phyloP scores from a whole-genome alignment of 2,888 invertebrate species.

The Schizotus pectinicornis region DNA sequence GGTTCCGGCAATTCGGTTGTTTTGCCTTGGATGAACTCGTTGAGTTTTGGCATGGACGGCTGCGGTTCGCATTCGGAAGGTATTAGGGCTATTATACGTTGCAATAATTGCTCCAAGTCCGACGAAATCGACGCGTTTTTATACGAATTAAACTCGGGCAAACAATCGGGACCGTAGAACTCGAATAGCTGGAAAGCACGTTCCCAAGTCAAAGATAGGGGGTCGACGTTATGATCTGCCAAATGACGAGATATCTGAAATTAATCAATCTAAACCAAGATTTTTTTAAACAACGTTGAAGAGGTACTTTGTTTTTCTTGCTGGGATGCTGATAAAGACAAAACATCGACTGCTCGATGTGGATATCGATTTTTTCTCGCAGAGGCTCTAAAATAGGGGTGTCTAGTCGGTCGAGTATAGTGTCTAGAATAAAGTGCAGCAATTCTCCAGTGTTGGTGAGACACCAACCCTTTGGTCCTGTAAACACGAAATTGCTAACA shows the following conservation, averaged over 20 bases:
- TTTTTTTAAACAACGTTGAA: background rate
- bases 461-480: conserved; percentile 75
- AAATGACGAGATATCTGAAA: conserved; percentile 65
- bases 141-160: conserved; percentile 84
- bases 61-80: conserved; percentile 73
- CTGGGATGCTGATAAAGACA: conserved; percentile 86
- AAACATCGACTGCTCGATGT: conserved; percentile 84
- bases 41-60: conserved; percentile 61
- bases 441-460: conserved; percentile 78
- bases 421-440: conserved; percentile 77
- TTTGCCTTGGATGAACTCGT: conserved; percentile 64
- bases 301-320: conserved; percentile 67
- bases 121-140: conserved; percentile 77
- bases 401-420: conserved; percentile 72
- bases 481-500: background rate
- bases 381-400: conserved; percentile 69
- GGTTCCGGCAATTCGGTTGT: conserved; percentile 43
- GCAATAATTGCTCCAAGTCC: conserved; percentile 78
- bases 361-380: conserved; percentile 74
- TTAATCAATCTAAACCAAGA: background rate
- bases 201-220: conserved; percentile 74
- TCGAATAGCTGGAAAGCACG: conserved; percentile 78
- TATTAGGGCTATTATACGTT: conserved; percentile 71
- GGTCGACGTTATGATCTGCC: conserved; percentile 77
- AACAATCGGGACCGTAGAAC: conserved; percentile 77